Base-by-base conservation (phyloP, 2,888 invertebrate species). In the Trachelus stipa region DNA sequence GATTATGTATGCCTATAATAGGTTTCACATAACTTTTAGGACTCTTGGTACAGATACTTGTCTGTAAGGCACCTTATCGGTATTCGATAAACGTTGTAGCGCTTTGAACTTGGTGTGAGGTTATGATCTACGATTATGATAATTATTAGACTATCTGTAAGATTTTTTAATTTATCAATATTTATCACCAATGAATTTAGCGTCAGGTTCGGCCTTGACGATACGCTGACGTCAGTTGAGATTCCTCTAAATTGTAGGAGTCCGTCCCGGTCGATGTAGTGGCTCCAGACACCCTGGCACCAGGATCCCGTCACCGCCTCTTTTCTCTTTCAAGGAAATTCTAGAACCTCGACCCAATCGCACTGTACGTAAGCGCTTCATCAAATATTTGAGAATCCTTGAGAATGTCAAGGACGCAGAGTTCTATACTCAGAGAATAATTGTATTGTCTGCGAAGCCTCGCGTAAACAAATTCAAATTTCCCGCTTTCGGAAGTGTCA, bases 281-380 rank as follows among this genome's bases (percentile, higher is more conserved):
- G 87, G 87, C 87, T 87, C 88, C 88, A 88, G 88, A 88, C 88
- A 71, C 83, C 82, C 83, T 84, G 85, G 86, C 86, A 85, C 85
- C 87, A 76, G 40, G 15, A 15, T 6, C 15, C 40, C 40, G 23
- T 56, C 56, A 56, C 23, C 56, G 23, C 9, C 56, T 56, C 56
- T 56, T 23, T 23, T 9, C 23, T 23, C 23, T 56, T 56, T 56
- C 56, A 56, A 56, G 56, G 56, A 56, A 56, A 56, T 56, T 56
- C 23, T 15, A 56, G 56, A 56, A 15, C 56, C 56, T 56, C 56
- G 23, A 56, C 23, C 56, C 23, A 56, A 23, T 56, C 56, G 56
- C 23, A 23, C 23, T 56, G 56, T 56, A 56, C 0, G 23, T 2
- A 2, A 15, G 23, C 56, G 23, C 23, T 56, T 15, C 23, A 23